phyloP scores from a whole-genome alignment of 2,113 vertebrate genomes.

The Xenopus borealis region DNA sequence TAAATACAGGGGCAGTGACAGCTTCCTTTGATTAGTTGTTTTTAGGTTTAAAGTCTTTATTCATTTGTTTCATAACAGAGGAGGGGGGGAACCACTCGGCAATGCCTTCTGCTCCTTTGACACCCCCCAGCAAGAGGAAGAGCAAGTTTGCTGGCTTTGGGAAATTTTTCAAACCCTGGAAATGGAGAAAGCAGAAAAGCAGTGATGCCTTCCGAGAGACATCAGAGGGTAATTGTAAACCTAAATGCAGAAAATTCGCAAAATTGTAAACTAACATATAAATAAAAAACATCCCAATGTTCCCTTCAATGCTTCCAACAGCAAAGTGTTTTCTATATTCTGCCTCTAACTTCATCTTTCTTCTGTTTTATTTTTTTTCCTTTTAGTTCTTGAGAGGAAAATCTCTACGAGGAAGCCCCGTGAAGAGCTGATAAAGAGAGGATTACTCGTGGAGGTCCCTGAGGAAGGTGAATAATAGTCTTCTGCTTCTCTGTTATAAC shows the following conservation, averaged over 20 bases:
- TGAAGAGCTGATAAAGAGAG: conserved; percentile 95
- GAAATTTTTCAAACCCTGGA: conserved; percentile 98
- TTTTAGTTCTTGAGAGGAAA: conserved; percentile 93
- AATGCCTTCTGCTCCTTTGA: conserved; percentile 75
- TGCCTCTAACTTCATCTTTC: too few species aligned
- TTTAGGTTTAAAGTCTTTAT: neutral
- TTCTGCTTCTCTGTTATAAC: too few species aligned
- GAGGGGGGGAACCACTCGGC: conserved; percentile 72
- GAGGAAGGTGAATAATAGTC: conserved; percentile 74
- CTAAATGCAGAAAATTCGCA: neutral
- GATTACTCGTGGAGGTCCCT: conserved; percentile 87
- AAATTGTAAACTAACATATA: neutral
- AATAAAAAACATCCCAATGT: too few species aligned
- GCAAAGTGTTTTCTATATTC: too few species aligned
- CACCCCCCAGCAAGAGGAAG: conserved; percentile 88
- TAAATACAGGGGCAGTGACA: too few species aligned
- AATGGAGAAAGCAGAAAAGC: conserved; percentile 98
- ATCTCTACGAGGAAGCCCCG: conserved; percentile 95
- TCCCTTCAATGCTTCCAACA: too few species aligned
- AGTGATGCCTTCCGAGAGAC: conserved; percentile 95
- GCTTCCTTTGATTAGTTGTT: too few species aligned
- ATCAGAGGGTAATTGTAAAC: conserved; percentile 79
- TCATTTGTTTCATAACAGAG: conserved; percentile 67
- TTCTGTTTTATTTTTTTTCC: conserved; percentile 26
- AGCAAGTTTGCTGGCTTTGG: conserved; percentile 94